Percentiles rank a stretch among this genome's conserved stretches.
Evolutionary conservation across 2,888 invertebrate genomes (phyloP).

Genomic region (Dilophus febrilis): DNA sequence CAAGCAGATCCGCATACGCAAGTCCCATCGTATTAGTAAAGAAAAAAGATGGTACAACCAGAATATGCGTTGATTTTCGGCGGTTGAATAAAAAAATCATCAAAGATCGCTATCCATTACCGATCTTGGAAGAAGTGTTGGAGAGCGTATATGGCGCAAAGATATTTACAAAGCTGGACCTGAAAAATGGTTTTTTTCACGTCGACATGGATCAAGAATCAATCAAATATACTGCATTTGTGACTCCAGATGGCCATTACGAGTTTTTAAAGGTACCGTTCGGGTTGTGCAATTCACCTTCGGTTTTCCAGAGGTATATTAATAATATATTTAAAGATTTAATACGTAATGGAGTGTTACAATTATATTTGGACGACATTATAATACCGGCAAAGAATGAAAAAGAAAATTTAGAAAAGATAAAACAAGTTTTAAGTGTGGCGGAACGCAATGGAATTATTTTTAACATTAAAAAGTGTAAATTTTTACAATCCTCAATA

Average conservation of each 20-base stretch:
- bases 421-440: not conserved
- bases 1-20: too few relatives aligned
- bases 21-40: not conserved
- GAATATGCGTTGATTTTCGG: not conserved
- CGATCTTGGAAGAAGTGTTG: not conserved
- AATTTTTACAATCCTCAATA: not conserved
- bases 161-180: not conserved
- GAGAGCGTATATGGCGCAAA: not conserved
- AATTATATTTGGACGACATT: not conserved
- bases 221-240: not conserved
- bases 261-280: not conserved
- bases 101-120: not conserved
- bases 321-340: not conserved
- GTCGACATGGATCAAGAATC: not conserved
- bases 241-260: not conserved
- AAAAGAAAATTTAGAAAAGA: not conserved
- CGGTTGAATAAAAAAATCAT: not conserved
- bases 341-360: not conserved
- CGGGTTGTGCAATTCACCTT: not conserved
- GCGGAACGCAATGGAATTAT: not conserved
- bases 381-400: not conserved
- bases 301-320: not conserved
- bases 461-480: not conserved
- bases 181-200: not conserved
- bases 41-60: not conserved